These are phyloP conservation scores for Catagonus wagneri DNA, from an alignment of 2,113 vertebrate species.

Conservation along the genomic window DNA sequence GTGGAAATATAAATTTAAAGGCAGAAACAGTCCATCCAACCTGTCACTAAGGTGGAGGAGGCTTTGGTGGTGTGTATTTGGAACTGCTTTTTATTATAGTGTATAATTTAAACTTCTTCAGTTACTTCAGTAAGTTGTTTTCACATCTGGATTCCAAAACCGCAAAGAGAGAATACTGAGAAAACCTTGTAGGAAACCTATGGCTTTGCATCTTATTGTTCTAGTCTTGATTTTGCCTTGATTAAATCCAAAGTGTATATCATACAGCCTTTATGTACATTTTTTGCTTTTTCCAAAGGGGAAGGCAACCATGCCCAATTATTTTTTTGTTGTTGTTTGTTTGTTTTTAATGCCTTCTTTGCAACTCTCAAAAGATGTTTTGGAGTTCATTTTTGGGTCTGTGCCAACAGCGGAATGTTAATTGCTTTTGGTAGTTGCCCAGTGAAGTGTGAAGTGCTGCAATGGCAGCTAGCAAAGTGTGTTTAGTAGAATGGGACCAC, in stretches of 20 bases:
- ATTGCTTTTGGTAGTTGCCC: not conserved
- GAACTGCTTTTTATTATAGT: constrained; percentile 17
- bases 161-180: not conserved
- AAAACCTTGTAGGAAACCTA: not conserved
- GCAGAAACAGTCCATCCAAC: not conserved
- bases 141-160: not conserved
- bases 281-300: not conserved
- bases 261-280: not conserved
- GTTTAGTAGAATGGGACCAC: not conserved
- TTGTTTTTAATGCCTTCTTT: not conserved
- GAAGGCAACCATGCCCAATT: not conserved
- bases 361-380: not conserved
- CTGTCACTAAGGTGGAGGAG: not conserved
- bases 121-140: constrained; percentile 9
- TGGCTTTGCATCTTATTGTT: not conserved
- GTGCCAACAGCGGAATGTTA: not conserved
- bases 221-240: not conserved
- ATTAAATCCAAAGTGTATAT: not conserved
- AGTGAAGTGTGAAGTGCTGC: not conserved
- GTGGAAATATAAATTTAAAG: not conserved
- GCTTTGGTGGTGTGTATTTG: constrained; percentile 18
- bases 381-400: not conserved
- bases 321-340: not conserved
- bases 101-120: not conserved
- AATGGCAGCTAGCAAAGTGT: not conserved